Evolutionary conservation across 2,113 vertebrate genomes (phyloP).

Genomic region (Rhinogobius similis): DNA sequence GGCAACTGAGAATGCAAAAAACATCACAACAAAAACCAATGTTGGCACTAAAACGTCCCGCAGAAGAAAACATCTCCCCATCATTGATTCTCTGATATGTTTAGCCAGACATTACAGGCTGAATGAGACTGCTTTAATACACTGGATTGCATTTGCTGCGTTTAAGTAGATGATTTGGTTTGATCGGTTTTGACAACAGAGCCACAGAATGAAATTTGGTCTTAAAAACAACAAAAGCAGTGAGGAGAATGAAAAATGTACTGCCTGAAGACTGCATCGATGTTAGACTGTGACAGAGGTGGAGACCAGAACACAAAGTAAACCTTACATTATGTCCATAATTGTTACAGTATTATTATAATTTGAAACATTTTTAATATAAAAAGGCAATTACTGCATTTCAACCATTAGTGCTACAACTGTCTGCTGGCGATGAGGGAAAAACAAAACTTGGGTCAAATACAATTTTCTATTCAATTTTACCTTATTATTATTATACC

Average conservation of each 20-base stretch:
- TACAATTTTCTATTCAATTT: too few species aligned
- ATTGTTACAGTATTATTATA: too few species aligned
- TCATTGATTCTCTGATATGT: slow-evolving; percentile 28
- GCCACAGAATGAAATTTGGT: slow-evolving; percentile 12
- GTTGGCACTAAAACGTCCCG: slow-evolving; percentile 37
- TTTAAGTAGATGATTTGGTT: slow-evolving; percentile 17
- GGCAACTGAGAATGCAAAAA: slow-evolving; percentile 24
- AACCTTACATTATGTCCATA: too few species aligned
- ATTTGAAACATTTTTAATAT: too few species aligned
- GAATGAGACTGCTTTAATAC: slow-evolving; percentile 27
- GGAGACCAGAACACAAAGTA: not conserved
- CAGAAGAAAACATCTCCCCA: slow-evolving; percentile 28
- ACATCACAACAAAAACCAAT: slow-evolving; percentile 27
- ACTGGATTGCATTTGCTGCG: slow-evolving; percentile 13
- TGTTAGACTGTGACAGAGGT: slow-evolving; percentile 22
- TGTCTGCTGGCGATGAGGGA: too few species aligned
- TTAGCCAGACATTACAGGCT: slow-evolving; percentile 19
- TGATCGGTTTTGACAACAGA: slow-evolving; percentile 29
- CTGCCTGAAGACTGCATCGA: slow-evolving; percentile 4
- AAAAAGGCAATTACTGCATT: too few species aligned
- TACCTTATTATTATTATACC: too few species aligned
- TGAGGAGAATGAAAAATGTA: slow-evolving; percentile 11
- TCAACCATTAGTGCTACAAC: too few species aligned
- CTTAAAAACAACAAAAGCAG: slow-evolving; percentile 8
- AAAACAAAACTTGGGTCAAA: too few species aligned